Evolutionary conservation across 2,888 invertebrate species (phyloP).

Genomic region (Metallyticus violacea): DNA sequence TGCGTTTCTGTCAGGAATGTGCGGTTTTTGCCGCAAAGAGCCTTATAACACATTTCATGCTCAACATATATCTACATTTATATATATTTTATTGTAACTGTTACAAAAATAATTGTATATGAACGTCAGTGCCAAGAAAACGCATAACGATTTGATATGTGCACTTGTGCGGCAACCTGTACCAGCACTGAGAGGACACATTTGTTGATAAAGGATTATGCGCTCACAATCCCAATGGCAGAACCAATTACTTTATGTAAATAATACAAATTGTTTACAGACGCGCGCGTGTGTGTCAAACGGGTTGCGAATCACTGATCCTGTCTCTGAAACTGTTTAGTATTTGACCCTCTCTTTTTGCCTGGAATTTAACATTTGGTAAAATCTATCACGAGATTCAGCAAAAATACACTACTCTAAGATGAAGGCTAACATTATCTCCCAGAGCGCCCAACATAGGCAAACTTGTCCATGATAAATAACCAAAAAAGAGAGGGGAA

Average conservation of each 20-base stretch:
- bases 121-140: not conserved
- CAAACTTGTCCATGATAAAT: no score
- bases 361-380: not conserved
- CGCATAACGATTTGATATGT: not conserved
- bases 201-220: not conserved
- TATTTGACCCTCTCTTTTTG: not conserved
- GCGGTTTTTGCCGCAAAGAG: no score
- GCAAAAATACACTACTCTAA: not conserved
- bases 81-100: no score
- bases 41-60: no score
- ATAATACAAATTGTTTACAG: not conserved
- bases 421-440: no score
- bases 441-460: no score
- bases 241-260: constrained; percentile 15
- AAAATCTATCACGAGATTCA: not conserved
- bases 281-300: not conserved
- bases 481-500: no score
- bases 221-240: not conserved
- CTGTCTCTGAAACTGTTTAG: not conserved
- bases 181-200: not conserved
- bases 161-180: not conserved
- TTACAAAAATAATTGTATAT: no score
- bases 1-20: no score
- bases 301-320: not conserved
- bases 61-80: no score